These are phyloP conservation scores for Saimiri boliviensis DNA, from an alignment of 2,113 vertebrate species.

Conservation along the genomic window DNA sequence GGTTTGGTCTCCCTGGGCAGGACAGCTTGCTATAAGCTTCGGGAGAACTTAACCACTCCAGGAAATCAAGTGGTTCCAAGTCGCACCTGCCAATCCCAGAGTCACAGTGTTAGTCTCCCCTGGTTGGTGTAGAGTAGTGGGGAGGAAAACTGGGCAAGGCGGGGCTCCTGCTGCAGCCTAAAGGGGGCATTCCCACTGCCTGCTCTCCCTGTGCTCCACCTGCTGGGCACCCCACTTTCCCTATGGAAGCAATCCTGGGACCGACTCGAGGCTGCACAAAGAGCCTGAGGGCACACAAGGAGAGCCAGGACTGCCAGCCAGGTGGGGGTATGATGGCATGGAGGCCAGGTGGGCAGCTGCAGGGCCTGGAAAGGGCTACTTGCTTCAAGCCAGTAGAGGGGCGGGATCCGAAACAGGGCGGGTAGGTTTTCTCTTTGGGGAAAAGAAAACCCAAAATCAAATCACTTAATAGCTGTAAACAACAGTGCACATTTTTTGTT, in stretches of 20 bases:
- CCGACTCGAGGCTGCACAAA: constrained; percentile 34
- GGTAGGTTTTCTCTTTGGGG: not conserved
- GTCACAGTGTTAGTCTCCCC: not conserved
- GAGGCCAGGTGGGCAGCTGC: not conserved
- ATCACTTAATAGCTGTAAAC: not conserved
- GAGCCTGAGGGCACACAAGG: not conserved
- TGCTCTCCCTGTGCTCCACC: not conserved
- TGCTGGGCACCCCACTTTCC: not conserved
- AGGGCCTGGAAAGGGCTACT: not conserved
- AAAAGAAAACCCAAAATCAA: not conserved
- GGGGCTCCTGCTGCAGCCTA: not conserved
- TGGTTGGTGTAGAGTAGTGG: not conserved
- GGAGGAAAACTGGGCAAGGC: rapidly evolving
- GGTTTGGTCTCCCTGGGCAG: constrained; percentile 63
- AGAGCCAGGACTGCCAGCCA: not conserved
- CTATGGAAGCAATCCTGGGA: not conserved
- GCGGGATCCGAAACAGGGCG: not conserved
- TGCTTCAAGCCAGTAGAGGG: not conserved
- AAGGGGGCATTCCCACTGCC: not conserved
- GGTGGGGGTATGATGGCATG: not conserved
- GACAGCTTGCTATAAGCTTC: not conserved
- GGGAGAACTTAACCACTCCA: not conserved
- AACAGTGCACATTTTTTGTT: not conserved
- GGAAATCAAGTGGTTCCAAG: not conserved
- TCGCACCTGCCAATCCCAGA: not conserved